Base-by-base conservation (phyloP, 2,888 invertebrate genomes). In the Loripinus fragilis region DNA sequence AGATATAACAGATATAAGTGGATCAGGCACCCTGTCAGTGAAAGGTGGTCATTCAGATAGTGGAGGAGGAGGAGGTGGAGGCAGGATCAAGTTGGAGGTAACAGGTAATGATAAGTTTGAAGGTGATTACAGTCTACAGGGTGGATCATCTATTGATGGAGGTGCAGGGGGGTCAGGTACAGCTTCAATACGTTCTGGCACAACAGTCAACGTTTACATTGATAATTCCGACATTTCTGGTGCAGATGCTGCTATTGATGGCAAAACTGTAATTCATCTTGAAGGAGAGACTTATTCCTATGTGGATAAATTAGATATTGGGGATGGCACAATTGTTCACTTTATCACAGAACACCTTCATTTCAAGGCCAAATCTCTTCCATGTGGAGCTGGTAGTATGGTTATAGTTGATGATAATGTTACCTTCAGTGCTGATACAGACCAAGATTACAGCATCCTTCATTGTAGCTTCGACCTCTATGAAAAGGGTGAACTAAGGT, bases 41-140 rank as follows among this genome's bases (percentile, higher is more conserved):
- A 70, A 73, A 48, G 89, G 88, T 41, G 90, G 89, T 10, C 66
- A 66, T 48, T 74, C 81, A 28, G 81, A 68, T 10, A 68, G 65
- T 2, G 81, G 83, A 64, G 87, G 87, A 42, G 89, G 88, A 17
- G 89, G 89, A 23, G 89, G 90, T 41, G 90, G 88, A 30, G 90
- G 90, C 35, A 80, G 90, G 64, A 75, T 88, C 5, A 41, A 74
- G 17, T 33, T 89, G 5, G 35, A 69, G 23, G 80, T 85, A 3
- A 38, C 60, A 10, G 81, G 78, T 25, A 67, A 78, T n/a, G 88
- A 80, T 75, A 85, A 87, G 42, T 90, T 76, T 66, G 80, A 81
- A 17, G 90, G 89, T 10, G 72, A 30, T 0, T 86, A 81, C 45
- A 48, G 42, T 10, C 52, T 85, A 1, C 78, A 70, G 28, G 89